Evolutionary conservation across 1,140 invertebrate genomes (phyloP).

Genomic region (Lerema accius): DNA sequence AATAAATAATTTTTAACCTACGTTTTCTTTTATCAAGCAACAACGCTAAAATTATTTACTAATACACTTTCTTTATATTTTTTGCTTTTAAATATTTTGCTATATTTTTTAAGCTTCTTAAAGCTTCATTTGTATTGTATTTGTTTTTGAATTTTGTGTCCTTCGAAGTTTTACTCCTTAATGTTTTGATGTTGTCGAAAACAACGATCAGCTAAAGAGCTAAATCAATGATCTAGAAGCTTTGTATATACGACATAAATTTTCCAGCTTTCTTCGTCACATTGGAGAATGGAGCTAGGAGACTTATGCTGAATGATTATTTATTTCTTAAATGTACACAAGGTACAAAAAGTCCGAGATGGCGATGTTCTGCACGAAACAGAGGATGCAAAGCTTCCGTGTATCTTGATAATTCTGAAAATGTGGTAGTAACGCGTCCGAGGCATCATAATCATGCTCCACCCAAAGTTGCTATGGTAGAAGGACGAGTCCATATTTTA

Average conservation of each 20-base stretch:
- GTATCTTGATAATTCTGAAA: neutral
- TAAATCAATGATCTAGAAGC: no score
- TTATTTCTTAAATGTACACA: constrained; percentile 3
- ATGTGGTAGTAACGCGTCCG: neutral
- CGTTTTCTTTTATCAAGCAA: no score
- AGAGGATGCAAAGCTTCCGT: constrained; percentile 8
- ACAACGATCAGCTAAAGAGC: no score
- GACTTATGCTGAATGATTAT: neutral
- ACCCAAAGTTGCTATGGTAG: neutral
- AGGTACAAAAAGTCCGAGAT: neutral
- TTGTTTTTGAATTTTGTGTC: no score
- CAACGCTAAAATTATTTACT: no score
- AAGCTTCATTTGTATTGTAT: no score
- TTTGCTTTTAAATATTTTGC: no score
- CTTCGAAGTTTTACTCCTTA: no score
- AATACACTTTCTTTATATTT: no score
- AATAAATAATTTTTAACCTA: no score
- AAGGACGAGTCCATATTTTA: neutral
- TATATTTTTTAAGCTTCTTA: no score
- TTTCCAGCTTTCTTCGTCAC: constrained; percentile 1
- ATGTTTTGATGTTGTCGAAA: no score
- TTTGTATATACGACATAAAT: neutral
- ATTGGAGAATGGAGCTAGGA: neutral
- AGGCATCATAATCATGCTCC: neutral
- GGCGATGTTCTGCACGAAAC: constrained; percentile 16